These are phyloP conservation scores for Prolemur simus DNA, from an alignment of 2,113 vertebrate genomes.

Conservation along the genomic window DNA sequence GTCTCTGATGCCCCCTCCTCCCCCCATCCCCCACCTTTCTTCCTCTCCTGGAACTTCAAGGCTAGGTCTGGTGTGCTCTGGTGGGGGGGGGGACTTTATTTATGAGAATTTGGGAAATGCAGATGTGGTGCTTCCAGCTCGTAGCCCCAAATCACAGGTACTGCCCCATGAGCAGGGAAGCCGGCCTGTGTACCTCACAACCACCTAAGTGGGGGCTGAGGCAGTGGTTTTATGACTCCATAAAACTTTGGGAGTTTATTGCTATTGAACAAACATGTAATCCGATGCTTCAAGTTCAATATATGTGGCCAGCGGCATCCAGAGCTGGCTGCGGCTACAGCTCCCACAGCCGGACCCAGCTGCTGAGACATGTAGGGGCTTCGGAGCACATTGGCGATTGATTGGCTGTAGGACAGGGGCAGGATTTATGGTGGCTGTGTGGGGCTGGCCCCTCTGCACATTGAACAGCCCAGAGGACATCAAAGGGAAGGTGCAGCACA, in stretches of 20 bases:
- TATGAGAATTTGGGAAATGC: conserved; percentile 80
- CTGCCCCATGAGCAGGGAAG: conserved; percentile 83
- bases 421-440: background rate
- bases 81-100: conserved; percentile 71
- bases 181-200: conserved; percentile 78
- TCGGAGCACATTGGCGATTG: background rate
- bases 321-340: background rate
- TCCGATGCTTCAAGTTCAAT: conserved; percentile 79
- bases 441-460: background rate
- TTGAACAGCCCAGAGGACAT: background rate
- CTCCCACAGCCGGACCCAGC: background rate
- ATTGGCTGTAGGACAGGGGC: background rate
- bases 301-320: conserved; percentile 62
- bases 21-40: background rate
- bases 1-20: fast-evolving
- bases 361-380: background rate
- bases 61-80: background rate
- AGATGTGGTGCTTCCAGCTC: conserved; percentile 83
- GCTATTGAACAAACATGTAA: conserved; percentile 85
- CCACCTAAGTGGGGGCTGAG: conserved; percentile 82
- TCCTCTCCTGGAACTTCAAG: background rate
- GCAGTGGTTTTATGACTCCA: conserved; percentile 82
- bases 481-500: background rate
- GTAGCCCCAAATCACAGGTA: conserved; percentile 81
- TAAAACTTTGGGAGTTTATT: conserved; percentile 86